Evolutionary conservation across 2,888 invertebrate species (phyloP).

Genomic region (Epistrophe eligans): DNA sequence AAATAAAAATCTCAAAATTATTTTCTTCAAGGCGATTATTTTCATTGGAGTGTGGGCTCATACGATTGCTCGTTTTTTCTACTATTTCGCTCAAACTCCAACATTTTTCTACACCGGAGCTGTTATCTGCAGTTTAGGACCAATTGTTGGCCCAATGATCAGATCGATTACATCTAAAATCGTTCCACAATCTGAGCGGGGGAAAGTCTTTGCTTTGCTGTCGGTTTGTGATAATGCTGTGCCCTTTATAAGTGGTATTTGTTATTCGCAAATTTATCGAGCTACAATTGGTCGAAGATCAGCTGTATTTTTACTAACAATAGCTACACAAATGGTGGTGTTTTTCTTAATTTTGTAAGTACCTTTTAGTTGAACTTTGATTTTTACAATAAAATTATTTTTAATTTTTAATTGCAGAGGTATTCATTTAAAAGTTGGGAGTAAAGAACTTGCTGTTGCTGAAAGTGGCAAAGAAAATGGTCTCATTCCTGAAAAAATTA

Average conservation of each 20-base stretch:
- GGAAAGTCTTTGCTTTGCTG: conserved; percentile 91
- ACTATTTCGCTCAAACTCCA: conserved; percentile 86
- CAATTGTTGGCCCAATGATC: conserved; percentile 91
- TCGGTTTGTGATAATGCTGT: conserved; percentile 93
- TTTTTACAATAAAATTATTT: not conserved
- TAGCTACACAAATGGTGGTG: conserved; percentile 88
- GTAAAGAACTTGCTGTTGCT: conserved; percentile 80
- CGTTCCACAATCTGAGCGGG: conserved; percentile 89
- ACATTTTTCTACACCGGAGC: conserved; percentile 89
- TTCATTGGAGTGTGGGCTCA: conserved; percentile 90
- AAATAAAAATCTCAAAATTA: not conserved
- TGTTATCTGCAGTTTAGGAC: conserved; percentile 90
- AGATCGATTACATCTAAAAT: conserved; percentile 93
- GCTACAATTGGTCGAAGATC: conserved; percentile 86
- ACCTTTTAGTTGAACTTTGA: not conserved
- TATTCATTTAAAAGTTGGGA: conserved; percentile 81
- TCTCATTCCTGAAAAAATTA: conserved; percentile 75
- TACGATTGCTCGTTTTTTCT: conserved; percentile 88
- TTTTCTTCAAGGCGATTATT: conserved; percentile 86
- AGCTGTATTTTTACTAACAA: conserved; percentile 90
- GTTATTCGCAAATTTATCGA: conserved; percentile 90
- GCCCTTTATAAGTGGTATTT: conserved; percentile 89
- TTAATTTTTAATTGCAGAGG: conserved; percentile 78
- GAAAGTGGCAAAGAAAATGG: conserved; percentile 79
- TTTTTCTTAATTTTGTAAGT: conserved; percentile 89